Evolutionary conservation across 2,113 vertebrate species (phyloP), one percentile per base, ranked within the genome.

Genomic region (Spilogale gracilis): DNA sequence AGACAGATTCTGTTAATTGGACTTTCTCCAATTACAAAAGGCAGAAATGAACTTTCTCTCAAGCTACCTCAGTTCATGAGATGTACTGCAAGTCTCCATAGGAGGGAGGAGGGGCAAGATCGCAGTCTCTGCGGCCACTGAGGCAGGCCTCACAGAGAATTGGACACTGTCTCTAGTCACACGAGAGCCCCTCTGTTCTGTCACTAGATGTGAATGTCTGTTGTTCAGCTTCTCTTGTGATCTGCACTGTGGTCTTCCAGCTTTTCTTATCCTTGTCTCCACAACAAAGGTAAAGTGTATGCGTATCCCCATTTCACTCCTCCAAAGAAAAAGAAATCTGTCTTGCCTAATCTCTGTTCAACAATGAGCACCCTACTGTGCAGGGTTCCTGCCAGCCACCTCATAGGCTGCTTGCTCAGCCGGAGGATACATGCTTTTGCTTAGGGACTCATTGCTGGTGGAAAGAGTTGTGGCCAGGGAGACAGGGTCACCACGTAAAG

Each of bases 111-210:
- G 92, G 79, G 56, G 5, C n/a, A 69, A 14, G 69, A 52, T 23
- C 43, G 12, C 43, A 2, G 6, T 45, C 58, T 69, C 21, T 18
- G 27, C 54, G 58, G n/a, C 14, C 11, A 54, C 67, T 2, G 32
- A 5, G 9, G 10, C 0, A 48, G 50, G 9, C 71, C 43, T n/a
- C 16, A 1, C 0, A 3, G 74, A 74, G 32, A 94, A 11, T 2
- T 10, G 11, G 67, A 76, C 71, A 38, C 8, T 16, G 48, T 27
- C 56, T 48, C 54, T 88, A 27, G 0, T 56, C 6, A 8, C 30
- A 0, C 1, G 84, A 63, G 83, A 73, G 10, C 12, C 65, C 52
- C 5, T 88, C 21, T 11, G 8, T 80, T 50, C 21, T 60, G 18
- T 89, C 10, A 18, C 23, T 30, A 30, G 50, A 79, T 16, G 13